phyloP scores from a whole-genome alignment of 2,888 invertebrate genomes.

The Tachina lurida region DNA sequence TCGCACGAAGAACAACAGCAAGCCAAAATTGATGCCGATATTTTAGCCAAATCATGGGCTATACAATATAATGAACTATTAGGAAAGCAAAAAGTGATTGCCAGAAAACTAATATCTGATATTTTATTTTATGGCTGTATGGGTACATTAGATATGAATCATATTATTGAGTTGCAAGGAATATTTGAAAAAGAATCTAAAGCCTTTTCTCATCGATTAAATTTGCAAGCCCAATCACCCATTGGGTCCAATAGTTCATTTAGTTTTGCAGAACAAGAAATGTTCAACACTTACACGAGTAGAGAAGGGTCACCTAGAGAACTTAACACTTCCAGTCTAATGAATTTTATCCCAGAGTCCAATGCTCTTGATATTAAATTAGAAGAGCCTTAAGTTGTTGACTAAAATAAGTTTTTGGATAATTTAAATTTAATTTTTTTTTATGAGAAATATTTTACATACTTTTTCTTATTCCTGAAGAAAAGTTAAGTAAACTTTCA shows the following conservation, averaged over 20 bases:
- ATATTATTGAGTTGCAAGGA: slow-evolving; percentile 45
- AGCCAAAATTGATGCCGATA: slow-evolving; percentile 35
- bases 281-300: neutral
- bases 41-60: slow-evolving; percentile 57
- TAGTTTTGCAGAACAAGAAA: slow-evolving; percentile 8
- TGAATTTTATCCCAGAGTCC: neutral
- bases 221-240: slow-evolving; percentile 1
- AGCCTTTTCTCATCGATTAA: neutral
- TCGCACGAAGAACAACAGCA: neutral
- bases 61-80: slow-evolving; percentile 53
- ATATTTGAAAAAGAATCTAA: slow-evolving; percentile 13
- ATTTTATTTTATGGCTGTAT: slow-evolving; percentile 64
- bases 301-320: slow-evolving; percentile 13
- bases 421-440: neutral
- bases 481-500: no score
- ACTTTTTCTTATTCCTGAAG: no score
- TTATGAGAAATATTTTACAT: no score
- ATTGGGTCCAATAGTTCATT: neutral
- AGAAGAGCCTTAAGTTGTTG: slow-evolving; percentile 14
- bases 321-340: slow-evolving; percentile 30
- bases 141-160: slow-evolving; percentile 44
- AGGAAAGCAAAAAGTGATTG: slow-evolving; percentile 53
- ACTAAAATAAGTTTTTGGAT: neutral
- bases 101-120: slow-evolving; percentile 58
- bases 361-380: slow-evolving; percentile 31